Conservation (phyloP, 35 echinoderm and acorn worm genomes). For the Acanthaster planci region DNA sequence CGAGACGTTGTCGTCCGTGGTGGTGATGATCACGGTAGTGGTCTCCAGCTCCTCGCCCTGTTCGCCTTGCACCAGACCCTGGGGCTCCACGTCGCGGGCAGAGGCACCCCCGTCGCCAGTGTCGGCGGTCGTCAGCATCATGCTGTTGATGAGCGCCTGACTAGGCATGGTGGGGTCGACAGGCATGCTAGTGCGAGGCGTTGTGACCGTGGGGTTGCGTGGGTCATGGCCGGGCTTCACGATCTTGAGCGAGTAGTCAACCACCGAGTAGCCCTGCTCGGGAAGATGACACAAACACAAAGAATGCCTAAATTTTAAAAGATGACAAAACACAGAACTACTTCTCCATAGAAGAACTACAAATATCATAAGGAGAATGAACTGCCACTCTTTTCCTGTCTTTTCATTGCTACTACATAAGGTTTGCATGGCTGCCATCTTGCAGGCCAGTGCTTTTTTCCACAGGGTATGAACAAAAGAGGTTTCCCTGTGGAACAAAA, state of each 20-base stretch:
- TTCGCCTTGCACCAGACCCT: neutral
- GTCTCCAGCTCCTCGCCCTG: constrained; percentile 6
- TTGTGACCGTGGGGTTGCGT: constrained; percentile 64
- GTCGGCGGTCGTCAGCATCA: constrained; percentile 14
- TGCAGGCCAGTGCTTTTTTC: too few relatives aligned
- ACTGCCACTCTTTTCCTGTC: too few relatives aligned
- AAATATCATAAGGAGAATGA: too few relatives aligned
- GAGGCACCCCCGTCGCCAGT: too few relatives aligned
- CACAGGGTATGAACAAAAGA: too few relatives aligned
- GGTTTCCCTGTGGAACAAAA: too few relatives aligned
- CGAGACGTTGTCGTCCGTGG: neutral
- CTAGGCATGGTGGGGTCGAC: neutral
- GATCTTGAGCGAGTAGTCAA: constrained; percentile 96
- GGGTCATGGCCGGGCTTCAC: constrained; percentile 83
- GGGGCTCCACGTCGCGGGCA: too few relatives aligned
- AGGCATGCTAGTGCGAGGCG: neutral
- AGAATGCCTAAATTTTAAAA: neutral
- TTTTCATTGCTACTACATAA: too few relatives aligned
- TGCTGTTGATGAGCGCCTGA: neutral
- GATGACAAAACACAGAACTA: too few relatives aligned
- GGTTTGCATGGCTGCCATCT: too few relatives aligned
- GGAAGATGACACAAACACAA: neutral
- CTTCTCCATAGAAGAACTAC: too few relatives aligned
- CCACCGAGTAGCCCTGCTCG: constrained; percentile 68
- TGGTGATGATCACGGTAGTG: constrained; percentile 7